Base-by-base conservation (phyloP, 2,888 invertebrate species). In the Polydrusus tereticollis region DNA sequence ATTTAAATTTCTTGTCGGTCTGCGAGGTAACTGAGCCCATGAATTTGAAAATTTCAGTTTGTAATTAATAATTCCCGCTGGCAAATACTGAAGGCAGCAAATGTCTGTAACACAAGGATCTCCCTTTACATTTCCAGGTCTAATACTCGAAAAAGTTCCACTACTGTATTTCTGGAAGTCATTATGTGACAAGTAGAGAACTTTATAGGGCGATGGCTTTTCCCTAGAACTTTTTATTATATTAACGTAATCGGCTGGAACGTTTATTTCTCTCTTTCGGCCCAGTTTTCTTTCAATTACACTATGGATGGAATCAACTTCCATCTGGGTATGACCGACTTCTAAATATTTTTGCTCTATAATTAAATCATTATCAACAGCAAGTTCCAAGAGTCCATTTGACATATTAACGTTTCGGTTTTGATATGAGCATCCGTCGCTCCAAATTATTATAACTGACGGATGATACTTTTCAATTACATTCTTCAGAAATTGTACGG, bases 211-310 rank as follows among this genome's bases (percentile, higher is more conserved):
- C 12, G 38, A 41, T 43, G 43, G 29, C 20, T 16, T 43, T 21
- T 62, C 41, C 23, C 62, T 62, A 23, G 68, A 50, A 45, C 5
- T 47, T 68, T 47, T 68, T 45, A 47, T 12, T 23, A 58, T 45
- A 59, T 60, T 29, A 60, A 68, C 38, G 45, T 62, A 69, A 38
- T 69, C 62, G 1, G 62, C 69, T 18, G 62, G 60, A 21, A 69
- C 69, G 38, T 62, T 55, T 36, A 69, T 52, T 50, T 62, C 23
- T 12, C 62, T 45, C 23, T 50, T 47, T 47, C 10, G n/a, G 1
- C 41, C 41, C 14, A 63, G 5, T n/a, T 47, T 45, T 29, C 50
- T 45, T 14, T 63, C 50, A 26, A 63, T 63, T 26, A 29, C 23
- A 10, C 26, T 26, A 63, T 63, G 41, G 41, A 41, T n/a, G 7